Evolutionary conservation across 1,140 invertebrate species (phyloP).

Genomic region (Calliopsis andreniformis): DNA sequence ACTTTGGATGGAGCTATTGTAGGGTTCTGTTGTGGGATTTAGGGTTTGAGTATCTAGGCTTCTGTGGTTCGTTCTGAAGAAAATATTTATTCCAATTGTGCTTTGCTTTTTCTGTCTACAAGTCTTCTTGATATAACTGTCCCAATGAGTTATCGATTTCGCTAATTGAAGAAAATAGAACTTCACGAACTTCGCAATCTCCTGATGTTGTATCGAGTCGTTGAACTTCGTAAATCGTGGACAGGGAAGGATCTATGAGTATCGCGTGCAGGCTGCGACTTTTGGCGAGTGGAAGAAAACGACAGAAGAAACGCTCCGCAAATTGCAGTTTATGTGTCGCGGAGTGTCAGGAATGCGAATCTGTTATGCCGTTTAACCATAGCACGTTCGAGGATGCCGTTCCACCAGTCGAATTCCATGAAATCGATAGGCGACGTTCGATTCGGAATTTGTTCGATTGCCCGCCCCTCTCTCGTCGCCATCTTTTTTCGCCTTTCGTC

Average conservation of each 20-base stretch:
- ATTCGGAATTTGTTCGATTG: constrained; percentile 15
- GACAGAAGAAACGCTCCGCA: constrained; percentile 41
- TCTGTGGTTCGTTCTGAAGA: too few relatives aligned
- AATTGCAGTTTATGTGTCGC: constrained; percentile 63
- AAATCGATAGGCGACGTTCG: constrained; percentile 24
- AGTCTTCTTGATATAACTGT: too few relatives aligned
- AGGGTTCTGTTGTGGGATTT: too few relatives aligned
- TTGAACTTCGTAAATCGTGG: constrained; percentile 56
- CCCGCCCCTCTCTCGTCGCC: background rate
- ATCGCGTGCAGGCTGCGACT: constrained; percentile 24
- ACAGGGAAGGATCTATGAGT: constrained; percentile 29
- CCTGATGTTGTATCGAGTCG: constrained; percentile 16
- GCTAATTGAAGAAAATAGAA: too few relatives aligned
- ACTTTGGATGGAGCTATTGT: too few relatives aligned
- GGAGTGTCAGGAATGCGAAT: constrained; percentile 57
- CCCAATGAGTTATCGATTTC: too few relatives aligned
- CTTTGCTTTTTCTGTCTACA: too few relatives aligned
- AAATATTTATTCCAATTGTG: too few relatives aligned
- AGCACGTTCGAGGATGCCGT: constrained; percentile 14
- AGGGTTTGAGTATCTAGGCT: too few relatives aligned
- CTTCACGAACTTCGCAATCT: constrained; percentile 15
- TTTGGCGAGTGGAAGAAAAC: constrained; percentile 20
- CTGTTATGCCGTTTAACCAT: constrained; percentile 43
- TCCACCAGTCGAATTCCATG: constrained; percentile 31
- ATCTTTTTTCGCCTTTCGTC: background rate